phyloP scores from a whole-genome alignment of 2,888 invertebrate genomes.

The Diarsia mendica region DNA sequence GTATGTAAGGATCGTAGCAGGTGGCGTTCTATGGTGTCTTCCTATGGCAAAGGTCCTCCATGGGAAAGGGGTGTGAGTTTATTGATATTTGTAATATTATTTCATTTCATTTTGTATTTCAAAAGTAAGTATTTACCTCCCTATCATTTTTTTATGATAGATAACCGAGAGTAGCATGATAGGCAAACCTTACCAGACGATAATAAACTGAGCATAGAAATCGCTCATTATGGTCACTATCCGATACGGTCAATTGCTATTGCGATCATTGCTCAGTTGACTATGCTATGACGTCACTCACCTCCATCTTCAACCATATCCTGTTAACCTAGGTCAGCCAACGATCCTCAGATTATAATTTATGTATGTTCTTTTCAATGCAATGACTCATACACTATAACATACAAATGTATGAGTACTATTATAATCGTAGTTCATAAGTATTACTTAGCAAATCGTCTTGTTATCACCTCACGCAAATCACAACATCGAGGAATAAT shows the following conservation, averaged over 20 bases:
- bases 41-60: too few species aligned
- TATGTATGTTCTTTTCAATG: conserved; percentile 1
- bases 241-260: background rate
- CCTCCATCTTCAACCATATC: background rate
- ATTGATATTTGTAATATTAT: too few species aligned
- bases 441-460: conserved; percentile 49
- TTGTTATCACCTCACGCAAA: conserved; percentile 51
- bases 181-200: background rate
- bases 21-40: too few species aligned
- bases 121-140: background rate
- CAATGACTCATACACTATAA: conserved; percentile 41
- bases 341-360: background rate
- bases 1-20: too few species aligned
- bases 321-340: background rate
- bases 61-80: too few species aligned
- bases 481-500: conserved; percentile 45
- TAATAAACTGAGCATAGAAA: background rate
- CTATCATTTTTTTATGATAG: too few species aligned
- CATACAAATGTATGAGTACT: conserved; percentile 5
- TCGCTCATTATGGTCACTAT: background rate
- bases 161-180: background rate
- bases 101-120: background rate
- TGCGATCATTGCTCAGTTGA: background rate
- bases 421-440: conserved; percentile 28
- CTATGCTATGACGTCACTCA: too few species aligned